Conservation (phyloP, 2,888 invertebrate genomes). For the Caenorhabditis zanzibari region DNA sequence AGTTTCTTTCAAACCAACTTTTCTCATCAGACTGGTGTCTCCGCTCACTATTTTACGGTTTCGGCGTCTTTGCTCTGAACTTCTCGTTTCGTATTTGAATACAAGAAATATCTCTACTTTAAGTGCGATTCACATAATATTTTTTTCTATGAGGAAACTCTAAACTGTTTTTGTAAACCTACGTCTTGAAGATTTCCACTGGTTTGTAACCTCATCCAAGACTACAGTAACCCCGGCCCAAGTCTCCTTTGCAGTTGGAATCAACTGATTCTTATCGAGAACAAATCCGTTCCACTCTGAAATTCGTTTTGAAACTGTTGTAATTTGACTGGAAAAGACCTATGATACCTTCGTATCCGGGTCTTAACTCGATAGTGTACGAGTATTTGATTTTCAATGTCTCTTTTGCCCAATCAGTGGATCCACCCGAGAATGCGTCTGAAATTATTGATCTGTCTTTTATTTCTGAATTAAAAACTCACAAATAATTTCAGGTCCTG, state of each 20-base stretch:
- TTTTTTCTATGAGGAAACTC: too few species aligned
- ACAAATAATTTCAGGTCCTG: conserved; percentile 83
- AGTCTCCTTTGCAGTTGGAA: conserved; percentile 82
- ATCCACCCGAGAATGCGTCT: conserved; percentile 83
- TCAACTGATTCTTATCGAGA: conserved; percentile 77
- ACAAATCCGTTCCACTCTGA: conserved; percentile 83
- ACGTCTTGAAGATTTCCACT: conserved; percentile 62
- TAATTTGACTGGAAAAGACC: conserved; percentile 13
- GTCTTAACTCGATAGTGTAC: conserved; percentile 81
- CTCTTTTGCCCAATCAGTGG: conserved; percentile 82
- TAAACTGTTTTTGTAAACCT: too few species aligned
- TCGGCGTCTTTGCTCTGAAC: conserved; percentile 40
- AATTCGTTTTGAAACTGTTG: neutral
- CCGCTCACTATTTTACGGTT: conserved; percentile 41
- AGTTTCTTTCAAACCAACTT: conserved; percentile 35
- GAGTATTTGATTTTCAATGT: conserved; percentile 81
- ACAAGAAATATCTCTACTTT: too few species aligned
- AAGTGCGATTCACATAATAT: too few species aligned
- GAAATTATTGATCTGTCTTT: conserved; percentile 29
- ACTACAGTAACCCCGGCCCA: conserved; percentile 81
- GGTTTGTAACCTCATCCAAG: conserved; percentile 72
- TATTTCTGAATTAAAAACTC: conserved; percentile 24
- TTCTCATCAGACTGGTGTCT: conserved; percentile 30
- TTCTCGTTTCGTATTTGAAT: neutral
- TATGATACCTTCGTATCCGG: conserved; percentile 79